Base-by-base conservation (phyloP, 64 coral and sea anemone genomes). In the Dendronephthya gigantea region DNA sequence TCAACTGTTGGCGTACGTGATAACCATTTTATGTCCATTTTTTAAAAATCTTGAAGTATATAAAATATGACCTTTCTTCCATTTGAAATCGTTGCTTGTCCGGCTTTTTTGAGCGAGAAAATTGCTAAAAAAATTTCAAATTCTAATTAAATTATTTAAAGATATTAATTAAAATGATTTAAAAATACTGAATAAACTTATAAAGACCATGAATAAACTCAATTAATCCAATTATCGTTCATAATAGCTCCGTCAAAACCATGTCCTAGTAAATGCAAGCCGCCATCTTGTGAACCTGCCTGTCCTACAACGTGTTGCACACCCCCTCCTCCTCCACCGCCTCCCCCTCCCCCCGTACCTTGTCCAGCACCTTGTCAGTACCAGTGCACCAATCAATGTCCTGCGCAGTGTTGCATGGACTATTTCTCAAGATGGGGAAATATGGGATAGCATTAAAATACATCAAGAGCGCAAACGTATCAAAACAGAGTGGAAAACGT, bases 351-450 rank as follows among this genome's bases (percentile, higher is more conserved):
- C 6, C 72, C 72, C 2, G 72, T 79, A 34, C 72, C 72, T 35
- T 79, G 72, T 19, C 72, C 72, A 33, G 9, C 72, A 9, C 32
- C 36, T 12, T 79, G 72, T 79, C 72, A 79, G 13, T 79, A 79
- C 72, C 72, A 79, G 72, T 79, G 72, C 36, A 39, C 72, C 30
- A 36, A 34, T 34, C 72, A 79, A 79, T 79, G 72, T 33, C 72
- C 72, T 15, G 36, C 72, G 15, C 25, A 29, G 27, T 79, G 72
- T 35, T 79, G 72, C 37, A 34, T 28, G 30, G 72, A 39, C 29
- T 79, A 79, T 35, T 79, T 14, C 36, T 39, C 72, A 7, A 62
- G 5, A 79, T 39, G 36, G 72, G 36, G 36, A 9, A 28, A 13
- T 1, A 29, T 35, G 7, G 72, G 72, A 29, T 79, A 79, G 28